Evolutionary conservation across 92 coral and sea anemone genomes (phyloP), one percentile per base, ranked within the genome.

Genomic region (Palythoa heliodiscus): DNA sequence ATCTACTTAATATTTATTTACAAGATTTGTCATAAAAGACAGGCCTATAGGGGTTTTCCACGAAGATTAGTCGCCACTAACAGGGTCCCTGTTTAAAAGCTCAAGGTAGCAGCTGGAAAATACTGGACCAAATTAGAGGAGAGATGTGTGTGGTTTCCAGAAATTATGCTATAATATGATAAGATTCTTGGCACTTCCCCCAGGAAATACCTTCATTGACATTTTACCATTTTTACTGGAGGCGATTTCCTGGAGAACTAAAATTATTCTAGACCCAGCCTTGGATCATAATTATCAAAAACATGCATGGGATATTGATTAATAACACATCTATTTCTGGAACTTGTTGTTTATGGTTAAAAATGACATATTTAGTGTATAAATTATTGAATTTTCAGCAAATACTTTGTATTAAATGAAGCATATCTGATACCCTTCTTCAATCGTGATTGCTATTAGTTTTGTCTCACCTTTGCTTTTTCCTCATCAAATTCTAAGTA

Each of bases 401-500:
- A 60, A 15, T 15, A 15, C n/a, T 15, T 15, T 60, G 22, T 2
- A 60, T 2, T 60, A 6, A 16, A 16, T 22, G 1, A 2, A 23
- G 70, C 19, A 8, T 10, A 15, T 58, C 20, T 9, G 64, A 13
- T 14, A 58, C 17, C 17, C 64, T 19, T 19, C 20, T 58, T 11
- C 64, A n/a, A n/a, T n/a, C n/a, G n/a, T 4, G 20, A 3, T 58
- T 14, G 16, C 10, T 29, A 48, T 47, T 11, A 39, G 11, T 11
- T 7, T 70, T 38, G 8, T 52, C n/a, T 82, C 55, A 96, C 98
- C 95, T 92, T 91, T 14, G 99, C 98, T 83, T 84, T 92, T 38
- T 92, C 97, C 52, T 96, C 99, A 63, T 96, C 99, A 90, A 92
- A 96, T 75, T 96, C 99, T 24, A 96, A 84, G 77, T 91, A 96